These are phyloP conservation scores for Siniperca scherzeri DNA, from an alignment of 2,797 vertebrate species.

Conservation along the genomic window DNA sequence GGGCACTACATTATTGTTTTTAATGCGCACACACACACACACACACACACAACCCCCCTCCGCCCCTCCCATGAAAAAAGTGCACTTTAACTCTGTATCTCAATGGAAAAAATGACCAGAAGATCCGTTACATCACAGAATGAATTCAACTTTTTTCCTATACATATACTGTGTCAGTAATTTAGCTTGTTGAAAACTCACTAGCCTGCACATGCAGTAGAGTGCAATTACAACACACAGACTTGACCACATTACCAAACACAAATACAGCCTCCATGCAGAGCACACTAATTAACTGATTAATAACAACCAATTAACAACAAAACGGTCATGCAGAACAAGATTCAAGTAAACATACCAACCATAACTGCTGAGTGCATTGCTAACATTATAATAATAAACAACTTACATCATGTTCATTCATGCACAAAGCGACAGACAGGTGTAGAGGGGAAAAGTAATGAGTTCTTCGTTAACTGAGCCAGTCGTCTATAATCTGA, in stretches of 20 bases:
- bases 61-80: too few species aligned
- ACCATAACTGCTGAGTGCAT: slow-evolving; percentile 1
- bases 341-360: slow-evolving; percentile 2
- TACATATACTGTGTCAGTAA: neutral
- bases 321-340: slow-evolving; percentile 18
- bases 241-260: slow-evolving; percentile 26
- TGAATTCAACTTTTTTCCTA: neutral
- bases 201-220: neutral
- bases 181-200: neutral
- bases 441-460: too few species aligned
- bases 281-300: slow-evolving; percentile 33
- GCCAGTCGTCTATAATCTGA: neutral
- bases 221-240: slow-evolving; percentile 3
- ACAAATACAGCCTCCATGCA: slow-evolving; percentile 23
- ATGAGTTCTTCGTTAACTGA: neutral
- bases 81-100: neutral
- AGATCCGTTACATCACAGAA: neutral
- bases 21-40: neutral
- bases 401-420: neutral
- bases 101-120: neutral
- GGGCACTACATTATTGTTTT: neutral
- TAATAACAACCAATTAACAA: slow-evolving; percentile 30
- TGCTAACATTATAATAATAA: neutral
- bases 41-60: neutral
- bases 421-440: slow-evolving; percentile 14